Evolutionary conservation across 2,888 invertebrate genomes (phyloP).

Genomic region (Ophion costatus): DNA sequence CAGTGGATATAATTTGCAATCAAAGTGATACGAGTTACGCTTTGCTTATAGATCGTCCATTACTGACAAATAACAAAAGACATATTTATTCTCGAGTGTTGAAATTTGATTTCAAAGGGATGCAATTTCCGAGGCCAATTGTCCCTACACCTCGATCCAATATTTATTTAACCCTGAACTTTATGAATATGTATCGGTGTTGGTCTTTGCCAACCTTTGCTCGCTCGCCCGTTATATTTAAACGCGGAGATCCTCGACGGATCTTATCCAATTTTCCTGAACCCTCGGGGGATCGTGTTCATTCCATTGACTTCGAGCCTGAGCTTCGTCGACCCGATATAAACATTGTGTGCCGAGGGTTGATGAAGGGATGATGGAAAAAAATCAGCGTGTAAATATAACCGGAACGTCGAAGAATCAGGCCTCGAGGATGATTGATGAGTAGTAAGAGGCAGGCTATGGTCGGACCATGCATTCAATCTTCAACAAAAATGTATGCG

Average conservation of each 20-base stretch:
- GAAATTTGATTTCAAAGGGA: conserved; percentile 4
- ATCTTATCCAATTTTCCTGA: conserved; percentile 39
- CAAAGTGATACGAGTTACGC: neutral
- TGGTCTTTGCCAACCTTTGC: neutral
- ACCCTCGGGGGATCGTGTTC: conserved; percentile 37
- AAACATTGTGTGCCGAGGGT: neutral
- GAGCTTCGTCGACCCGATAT: conserved; percentile 20
- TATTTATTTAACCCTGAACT: conserved; percentile 38
- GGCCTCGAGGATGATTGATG: conserved; percentile 25
- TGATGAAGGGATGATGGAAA: neutral
- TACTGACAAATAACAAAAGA: neutral
- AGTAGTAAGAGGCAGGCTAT: conserved; percentile 26
- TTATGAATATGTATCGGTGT: conserved; percentile 22
- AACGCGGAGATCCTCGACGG: conserved; percentile 19
- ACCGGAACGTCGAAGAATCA: neutral
- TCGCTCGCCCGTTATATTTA: conserved; percentile 38
- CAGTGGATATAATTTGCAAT: neutral
- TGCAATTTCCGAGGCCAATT: neutral
- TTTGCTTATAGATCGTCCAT: too few relatives aligned
- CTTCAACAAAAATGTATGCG: neutral
- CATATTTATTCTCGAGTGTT: neutral
- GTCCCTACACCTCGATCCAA: conserved; percentile 4
- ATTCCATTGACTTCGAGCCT: conserved; percentile 48
- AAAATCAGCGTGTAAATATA: conserved; percentile 7
- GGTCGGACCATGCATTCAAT: conserved; percentile 15